Evolutionary conservation across 1,140 invertebrate species (phyloP), one percentile per base, ranked within the genome.

Genomic region (Macrostomum lignano): DNA sequence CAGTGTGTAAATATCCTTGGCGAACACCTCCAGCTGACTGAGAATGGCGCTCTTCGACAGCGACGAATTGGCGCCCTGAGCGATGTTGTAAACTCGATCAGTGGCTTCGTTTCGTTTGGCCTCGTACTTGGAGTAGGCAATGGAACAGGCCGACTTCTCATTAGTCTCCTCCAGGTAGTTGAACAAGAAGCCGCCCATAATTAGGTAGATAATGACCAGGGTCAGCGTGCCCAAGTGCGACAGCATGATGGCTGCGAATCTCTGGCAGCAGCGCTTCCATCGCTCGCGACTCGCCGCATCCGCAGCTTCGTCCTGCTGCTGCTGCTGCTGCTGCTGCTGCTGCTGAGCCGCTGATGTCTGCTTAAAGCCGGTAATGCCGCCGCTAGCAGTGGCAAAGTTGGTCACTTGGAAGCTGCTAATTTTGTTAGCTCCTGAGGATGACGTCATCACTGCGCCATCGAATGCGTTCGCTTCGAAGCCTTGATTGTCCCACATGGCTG

Each of bases 171-270:
- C 76, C 21, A 81, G 72, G 7, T 72, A 70, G 15, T 78, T 60
- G 47, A 84, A 84, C 43, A 82, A 72, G 44, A 84, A 72, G 25
- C 76, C 77, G n/a, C 78, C 78, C 35, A 71, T 68, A 26, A 79
- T 70, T 5, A 72, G 75, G 49, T 82, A 82, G 10, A 73, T 73
- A 31, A 86, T 71, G 26, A 88, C 74, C 10, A 82, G 61, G 32
- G 71, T 69, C 39, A 78, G 73, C 39, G 82, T 73, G 24, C 77
- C 77, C 6, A 84, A 71, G 57, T 82, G 79, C 51, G 73, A 79
- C 58, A 82, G 82, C 55, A 82, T 66, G 58, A 82, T 82, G 7
- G 77, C 74, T 21, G 76, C 66, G 44, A 79, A 71, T 32, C 69
- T 62, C n/a, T 76, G 65, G 15, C 15, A 28, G 19, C 26, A 28